phyloP scores from a whole-genome alignment of 2,113 vertebrate genomes.

The Zapornia atra region DNA sequence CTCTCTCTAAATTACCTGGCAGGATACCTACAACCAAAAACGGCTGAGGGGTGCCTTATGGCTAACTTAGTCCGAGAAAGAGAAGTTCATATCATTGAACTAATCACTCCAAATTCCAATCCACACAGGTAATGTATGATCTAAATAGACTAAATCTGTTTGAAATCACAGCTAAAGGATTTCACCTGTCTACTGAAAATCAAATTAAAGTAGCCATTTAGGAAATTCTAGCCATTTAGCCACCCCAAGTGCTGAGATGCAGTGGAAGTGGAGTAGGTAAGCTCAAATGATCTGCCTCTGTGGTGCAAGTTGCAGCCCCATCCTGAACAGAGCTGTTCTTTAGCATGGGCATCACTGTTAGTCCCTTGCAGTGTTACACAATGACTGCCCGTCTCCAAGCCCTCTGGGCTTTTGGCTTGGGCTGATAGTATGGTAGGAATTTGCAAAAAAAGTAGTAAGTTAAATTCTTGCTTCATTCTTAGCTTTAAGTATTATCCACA shows the following conservation, averaged over 20 bases:
- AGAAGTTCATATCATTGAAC: conserved; percentile 94
- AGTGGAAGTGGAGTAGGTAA: neutral
- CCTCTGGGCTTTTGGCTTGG: neutral
- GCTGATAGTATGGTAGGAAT: neutral
- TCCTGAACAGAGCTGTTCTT: neutral
- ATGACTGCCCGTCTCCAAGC: neutral
- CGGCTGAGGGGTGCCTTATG: conserved; percentile 87
- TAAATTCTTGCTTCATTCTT: neutral
- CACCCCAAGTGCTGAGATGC: neutral
- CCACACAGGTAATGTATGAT: conserved; percentile 83
- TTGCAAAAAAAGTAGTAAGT: neutral
- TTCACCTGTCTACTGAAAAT: neutral
- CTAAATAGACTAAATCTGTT: neutral
- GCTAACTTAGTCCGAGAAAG: conserved; percentile 75
- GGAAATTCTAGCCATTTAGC: too few relatives aligned
- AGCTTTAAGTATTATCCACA: neutral
- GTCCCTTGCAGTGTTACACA: neutral
- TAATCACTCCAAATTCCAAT: conserved; percentile 90
- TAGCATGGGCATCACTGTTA: neutral
- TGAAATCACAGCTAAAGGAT: neutral
- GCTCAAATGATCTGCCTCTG: neutral
- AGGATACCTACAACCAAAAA: conserved; percentile 86
- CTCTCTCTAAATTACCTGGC: conserved; percentile 97
- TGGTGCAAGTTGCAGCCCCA: neutral
- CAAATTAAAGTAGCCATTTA: neutral